Evolutionary conservation across 2,797 vertebrate species (phyloP), one percentile per base, ranked within the genome.

Genomic region (Clarias laeviceps): DNA sequence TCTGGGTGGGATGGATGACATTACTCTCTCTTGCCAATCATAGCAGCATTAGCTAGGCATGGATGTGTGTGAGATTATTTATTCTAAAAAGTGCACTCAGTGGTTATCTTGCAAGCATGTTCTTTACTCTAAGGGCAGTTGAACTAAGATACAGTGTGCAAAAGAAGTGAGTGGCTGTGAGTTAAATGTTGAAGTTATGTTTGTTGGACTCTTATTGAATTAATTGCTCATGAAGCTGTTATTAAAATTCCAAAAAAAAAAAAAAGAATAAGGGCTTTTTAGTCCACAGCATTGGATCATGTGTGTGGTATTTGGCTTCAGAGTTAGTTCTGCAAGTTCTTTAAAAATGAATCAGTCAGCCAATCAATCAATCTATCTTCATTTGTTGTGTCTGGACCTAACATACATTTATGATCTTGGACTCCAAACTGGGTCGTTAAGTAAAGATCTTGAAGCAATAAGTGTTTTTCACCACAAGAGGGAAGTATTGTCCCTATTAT

Each of bases 401-500:
- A 24, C 15, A 29, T 2, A 22, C 5, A 18, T 56, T 59, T 34
- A 12, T 15, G 20, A 2, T 24, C 20, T 78, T 24, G 20, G 20
- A 34, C 34, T n/a, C 34, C 14, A 40, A 62, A 50, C 29, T 64
- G 45, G 72, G 37, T 77, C 50, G 14, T 34, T 27, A 64, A 56
- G 3, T 27, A 40, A 27, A 50, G 64, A 74, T 4, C 27, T 4
- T 79, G 73, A 9, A 84, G 83, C 80, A 56, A 72, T 81, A 22
- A 68, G 18, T 56, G 64, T 85, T 17, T 80, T 61, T 81, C 73
- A 70, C 89, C 90, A 91, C 88, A 84, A 89, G 90, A 89, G 87
- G 89, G 89, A 86, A 78, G 73, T 76, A 77, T 69, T 73, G 68
- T 85, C n/a, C 56, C 69, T 76, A 82, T 78, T 32, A 74, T 76